phyloP scores from a whole-genome alignment of 2,113 vertebrate genomes.

The Todiramphus saurophagus region DNA sequence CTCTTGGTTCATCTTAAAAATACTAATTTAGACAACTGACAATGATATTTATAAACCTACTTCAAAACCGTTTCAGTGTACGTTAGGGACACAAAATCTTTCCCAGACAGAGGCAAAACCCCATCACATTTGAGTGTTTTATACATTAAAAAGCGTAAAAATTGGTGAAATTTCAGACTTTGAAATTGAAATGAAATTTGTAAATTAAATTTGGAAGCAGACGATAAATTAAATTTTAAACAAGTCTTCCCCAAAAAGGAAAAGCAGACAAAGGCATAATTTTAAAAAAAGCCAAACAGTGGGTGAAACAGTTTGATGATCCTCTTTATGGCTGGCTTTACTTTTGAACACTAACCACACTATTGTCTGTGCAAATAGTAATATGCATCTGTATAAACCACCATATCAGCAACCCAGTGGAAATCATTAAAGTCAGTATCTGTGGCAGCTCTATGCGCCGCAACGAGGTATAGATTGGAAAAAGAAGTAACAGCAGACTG shows the following conservation, averaged over 20 bases:
- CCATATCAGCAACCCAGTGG: neutral
- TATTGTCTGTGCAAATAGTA: neutral
- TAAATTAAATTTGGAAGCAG: neutral
- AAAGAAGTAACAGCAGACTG: neutral
- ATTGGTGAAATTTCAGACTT: neutral
- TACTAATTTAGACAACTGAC: neutral
- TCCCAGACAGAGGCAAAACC: neutral
- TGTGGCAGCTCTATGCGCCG: neutral
- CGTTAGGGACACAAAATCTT: neutral
- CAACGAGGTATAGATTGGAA: neutral
- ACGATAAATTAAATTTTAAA: neutral
- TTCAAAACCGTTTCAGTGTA: neutral
- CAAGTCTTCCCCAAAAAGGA: neutral
- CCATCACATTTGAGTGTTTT: neutral
- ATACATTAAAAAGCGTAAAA: neutral
- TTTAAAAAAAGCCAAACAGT: neutral
- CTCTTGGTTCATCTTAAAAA: neutral
- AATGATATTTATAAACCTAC: neutral
- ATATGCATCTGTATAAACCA: neutral
- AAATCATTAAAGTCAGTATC: neutral
- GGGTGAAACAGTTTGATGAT: neutral
- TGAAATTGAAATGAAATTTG: neutral
- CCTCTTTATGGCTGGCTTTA: neutral
- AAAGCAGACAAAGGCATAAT: neutral
- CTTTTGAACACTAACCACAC: neutral